A percentile compares a stretch with the other conserved stretches of the same genome.
Conservation (phyloP, 2,797 vertebrate species). For the Danio jaintianensis region DNA sequence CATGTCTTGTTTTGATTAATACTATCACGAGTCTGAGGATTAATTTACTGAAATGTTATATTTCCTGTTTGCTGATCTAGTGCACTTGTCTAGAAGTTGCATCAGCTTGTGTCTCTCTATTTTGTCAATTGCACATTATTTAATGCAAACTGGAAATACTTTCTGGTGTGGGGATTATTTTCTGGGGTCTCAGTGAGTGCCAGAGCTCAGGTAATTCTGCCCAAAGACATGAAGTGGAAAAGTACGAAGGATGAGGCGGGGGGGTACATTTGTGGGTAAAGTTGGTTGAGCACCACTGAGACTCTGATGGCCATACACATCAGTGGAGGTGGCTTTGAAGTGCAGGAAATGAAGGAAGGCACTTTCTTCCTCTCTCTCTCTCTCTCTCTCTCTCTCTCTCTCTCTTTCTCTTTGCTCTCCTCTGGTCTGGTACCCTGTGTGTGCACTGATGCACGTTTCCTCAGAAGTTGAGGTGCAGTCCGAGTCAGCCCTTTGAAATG, state of each 20-base stretch:
- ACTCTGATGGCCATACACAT: conserved; percentile 74
- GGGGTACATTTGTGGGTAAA: not conserved
- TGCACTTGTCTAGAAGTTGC: not conserved
- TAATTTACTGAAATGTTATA: not conserved
- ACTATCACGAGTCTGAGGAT: not conserved
- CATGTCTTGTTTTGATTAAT: not conserved
- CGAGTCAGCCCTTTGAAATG: conserved; percentile 79
- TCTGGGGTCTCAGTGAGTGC: conserved; percentile 28
- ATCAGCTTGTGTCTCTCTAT: not conserved
- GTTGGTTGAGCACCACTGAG: conserved; percentile 54
- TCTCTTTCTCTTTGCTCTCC: conserved; percentile 50
- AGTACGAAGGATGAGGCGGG: conserved; percentile 52
- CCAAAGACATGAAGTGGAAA: conserved; percentile 47
- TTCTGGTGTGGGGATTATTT: not conserved
- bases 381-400: conserved; percentile 54
- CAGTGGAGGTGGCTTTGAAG: conserved; percentile 80
- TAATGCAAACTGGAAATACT: not conserved
- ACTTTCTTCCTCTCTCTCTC: conserved; percentile 63
- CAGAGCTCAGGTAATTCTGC: conserved; percentile 49
- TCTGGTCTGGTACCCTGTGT: conserved; percentile 65
- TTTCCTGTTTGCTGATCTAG: not conserved
- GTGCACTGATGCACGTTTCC: conserved; percentile 68
- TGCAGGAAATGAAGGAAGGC: conserved; percentile 77
- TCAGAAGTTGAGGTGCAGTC: conserved; percentile 75
- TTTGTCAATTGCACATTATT: not conserved